Evolutionary conservation across 2,888 invertebrate species (phyloP), one percentile per base, ranked within the genome.

Genomic region (Hetaerina titia): DNA sequence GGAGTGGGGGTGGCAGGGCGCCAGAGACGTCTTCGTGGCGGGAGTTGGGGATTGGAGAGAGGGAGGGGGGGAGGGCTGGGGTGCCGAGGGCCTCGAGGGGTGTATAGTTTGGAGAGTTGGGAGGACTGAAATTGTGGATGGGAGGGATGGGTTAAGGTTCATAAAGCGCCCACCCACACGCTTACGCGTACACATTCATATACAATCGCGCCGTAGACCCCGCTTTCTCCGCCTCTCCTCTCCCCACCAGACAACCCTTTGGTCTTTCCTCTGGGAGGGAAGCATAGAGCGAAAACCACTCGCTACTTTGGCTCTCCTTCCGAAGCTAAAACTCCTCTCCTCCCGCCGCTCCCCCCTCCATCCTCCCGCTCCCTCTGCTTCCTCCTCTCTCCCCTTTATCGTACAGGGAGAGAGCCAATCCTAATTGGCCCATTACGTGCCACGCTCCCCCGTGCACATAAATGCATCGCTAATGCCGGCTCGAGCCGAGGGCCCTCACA

Each of bases 371-470:
- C 22, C 5, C n/a, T n/a, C 69, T 69, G 0, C 7, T 13, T 22
- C 58, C 58, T n/a, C 2, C 89, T 45, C 22, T 45, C 45, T 69
- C 45, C 22, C 90, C 31, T 9, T n/a, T 15, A 31, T 6, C 63
- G 7, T 1, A 9, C 31, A 11, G 25, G 6, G 17, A 9, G 31
- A 13, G 81, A 81, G 64, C 45, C 63, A 64, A 60, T n/a, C 57
- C 69, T 74, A 92, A 92, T 74, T 92, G 69, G 45, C 92, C 92
- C 92, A 92, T 92, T 92, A 92, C 92, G 15, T 58, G 63, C 57
- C 69, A 92, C 69, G 56, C 69, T 69, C 92, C 92, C 45, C 19
- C 92, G 69, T 15, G 56, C 69, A 92, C 69, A 74, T 74, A 92
- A 69, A 92, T 69, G 63, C 92, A 57, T 92, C 74, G n/a, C 74